Evolutionary conservation across 2,888 invertebrate genomes (phyloP).

Genomic region (Arenicola marina): DNA sequence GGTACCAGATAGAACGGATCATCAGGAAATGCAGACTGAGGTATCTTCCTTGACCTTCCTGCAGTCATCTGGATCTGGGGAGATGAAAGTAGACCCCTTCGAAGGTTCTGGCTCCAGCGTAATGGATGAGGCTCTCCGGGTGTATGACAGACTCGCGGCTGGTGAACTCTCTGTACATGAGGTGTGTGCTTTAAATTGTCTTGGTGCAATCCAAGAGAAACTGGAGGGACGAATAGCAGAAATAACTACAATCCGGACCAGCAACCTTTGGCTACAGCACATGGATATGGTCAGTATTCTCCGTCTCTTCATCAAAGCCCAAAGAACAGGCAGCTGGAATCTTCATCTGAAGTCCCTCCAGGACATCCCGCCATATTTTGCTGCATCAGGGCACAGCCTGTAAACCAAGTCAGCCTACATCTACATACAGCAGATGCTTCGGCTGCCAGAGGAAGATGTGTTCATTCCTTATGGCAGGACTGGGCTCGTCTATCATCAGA

Average conservation of each 20-base stretch:
- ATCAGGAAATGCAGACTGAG: not conserved
- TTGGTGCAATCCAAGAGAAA: too few relatives aligned
- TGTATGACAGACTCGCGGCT: not conserved
- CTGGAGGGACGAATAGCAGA: not conserved
- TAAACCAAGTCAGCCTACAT: conserved; percentile 37
- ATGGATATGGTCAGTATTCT: conserved; percentile 37
- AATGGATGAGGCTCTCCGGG: not conserved
- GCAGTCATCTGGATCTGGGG: too few relatives aligned
- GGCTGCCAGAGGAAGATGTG: conserved; percentile 32
- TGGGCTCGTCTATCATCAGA: conserved; percentile 41
- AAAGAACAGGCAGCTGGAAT: conserved; percentile 35
- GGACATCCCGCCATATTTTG: conserved; percentile 37
- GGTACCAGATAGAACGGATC: not conserved
- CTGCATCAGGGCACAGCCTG: conserved; percentile 51
- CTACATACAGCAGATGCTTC: conserved; percentile 36
- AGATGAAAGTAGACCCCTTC: too few relatives aligned
- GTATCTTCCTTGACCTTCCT: not conserved
- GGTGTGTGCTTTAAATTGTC: too few relatives aligned
- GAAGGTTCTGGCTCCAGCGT: not conserved
- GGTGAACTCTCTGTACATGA: too few relatives aligned
- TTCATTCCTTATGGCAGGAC: conserved; percentile 25
- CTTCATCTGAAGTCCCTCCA: conserved; percentile 30
- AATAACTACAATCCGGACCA: conserved; percentile 11
- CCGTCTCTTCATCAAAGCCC: conserved; percentile 33
- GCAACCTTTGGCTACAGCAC: conserved; percentile 33